Evolutionary conservation across 64 coral and sea anemone species (phyloP).

Genomic region (Montipora foliosa): DNA sequence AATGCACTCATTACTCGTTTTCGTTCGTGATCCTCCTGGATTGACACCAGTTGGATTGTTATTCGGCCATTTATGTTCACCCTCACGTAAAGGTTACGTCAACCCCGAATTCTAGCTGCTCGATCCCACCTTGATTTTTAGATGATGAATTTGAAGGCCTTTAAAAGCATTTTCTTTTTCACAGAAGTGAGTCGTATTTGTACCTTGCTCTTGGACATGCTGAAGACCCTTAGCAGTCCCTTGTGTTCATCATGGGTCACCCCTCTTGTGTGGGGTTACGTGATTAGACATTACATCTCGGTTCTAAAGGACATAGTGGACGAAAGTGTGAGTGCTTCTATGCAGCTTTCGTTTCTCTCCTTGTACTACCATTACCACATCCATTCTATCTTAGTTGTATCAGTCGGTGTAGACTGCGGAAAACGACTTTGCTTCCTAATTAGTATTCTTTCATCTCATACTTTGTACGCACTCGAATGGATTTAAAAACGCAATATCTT

Average conservation of each 20-base stretch:
- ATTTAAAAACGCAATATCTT: too few relatives aligned
- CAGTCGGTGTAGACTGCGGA: too few relatives aligned
- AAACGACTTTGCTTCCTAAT: too few relatives aligned
- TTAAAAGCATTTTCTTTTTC: not conserved
- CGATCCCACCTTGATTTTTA: not conserved
- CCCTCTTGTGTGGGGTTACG: slow-evolving; percentile 20
- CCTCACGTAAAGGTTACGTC: too few relatives aligned
- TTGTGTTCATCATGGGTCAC: slow-evolving; percentile 25
- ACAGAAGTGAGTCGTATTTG: not conserved
- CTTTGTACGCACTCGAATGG: too few relatives aligned
- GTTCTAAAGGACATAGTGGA: slow-evolving; percentile 34
- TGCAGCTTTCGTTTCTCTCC: not conserved
- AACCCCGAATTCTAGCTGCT: too few relatives aligned
- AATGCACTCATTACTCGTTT: too few relatives aligned
- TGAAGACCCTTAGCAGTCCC: not conserved
- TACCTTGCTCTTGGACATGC: not conserved
- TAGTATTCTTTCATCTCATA: too few relatives aligned
- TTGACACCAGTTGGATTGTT: not conserved
- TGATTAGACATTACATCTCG: slow-evolving; percentile 61
- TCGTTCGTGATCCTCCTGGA: too few relatives aligned
- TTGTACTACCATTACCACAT: not conserved
- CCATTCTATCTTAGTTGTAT: too few relatives aligned
- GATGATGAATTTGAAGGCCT: not conserved
- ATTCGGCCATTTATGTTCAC: too few relatives aligned
- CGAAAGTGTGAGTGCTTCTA: not conserved